These are phyloP conservation scores for Gymnocypris eckloni DNA, from an alignment of 2,797 vertebrate genomes.

Conservation along the genomic window DNA sequence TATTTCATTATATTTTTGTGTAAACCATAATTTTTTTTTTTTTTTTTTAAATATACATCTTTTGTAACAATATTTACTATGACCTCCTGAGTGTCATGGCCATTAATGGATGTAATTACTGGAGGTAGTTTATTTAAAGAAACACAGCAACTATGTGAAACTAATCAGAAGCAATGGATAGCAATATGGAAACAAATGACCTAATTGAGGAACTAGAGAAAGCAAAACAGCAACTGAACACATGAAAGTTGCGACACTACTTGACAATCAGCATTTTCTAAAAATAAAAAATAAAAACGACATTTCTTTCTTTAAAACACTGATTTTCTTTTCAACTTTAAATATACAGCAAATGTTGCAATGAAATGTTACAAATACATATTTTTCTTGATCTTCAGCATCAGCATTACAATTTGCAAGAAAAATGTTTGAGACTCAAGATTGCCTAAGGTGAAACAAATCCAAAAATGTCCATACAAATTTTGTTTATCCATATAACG, in stretches of 20 bases:
- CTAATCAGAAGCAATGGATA: neutral
- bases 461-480: neutral
- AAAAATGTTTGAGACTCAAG: neutral
- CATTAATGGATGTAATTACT: neutral
- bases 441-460: neutral
- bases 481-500: neutral
- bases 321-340: neutral
- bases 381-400: neutral
- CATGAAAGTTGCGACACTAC: no score
- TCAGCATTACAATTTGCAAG: neutral
- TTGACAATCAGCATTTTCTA: neutral
- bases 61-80: neutral
- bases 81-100: neutral
- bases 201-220: neutral
- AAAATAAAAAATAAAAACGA: neutral
- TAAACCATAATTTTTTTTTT: no score
- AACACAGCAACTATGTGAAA: neutral
- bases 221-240: neutral
- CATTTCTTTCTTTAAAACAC: neutral
- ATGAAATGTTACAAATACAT: neutral
- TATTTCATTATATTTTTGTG: no score
- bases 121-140: neutral
- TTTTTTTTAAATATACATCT: neutral
- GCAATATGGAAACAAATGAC: neutral
- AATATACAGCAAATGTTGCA: neutral